Base-by-base conservation (phyloP, 2,113 vertebrate genomes). In the Rhinoderma darwinii region DNA sequence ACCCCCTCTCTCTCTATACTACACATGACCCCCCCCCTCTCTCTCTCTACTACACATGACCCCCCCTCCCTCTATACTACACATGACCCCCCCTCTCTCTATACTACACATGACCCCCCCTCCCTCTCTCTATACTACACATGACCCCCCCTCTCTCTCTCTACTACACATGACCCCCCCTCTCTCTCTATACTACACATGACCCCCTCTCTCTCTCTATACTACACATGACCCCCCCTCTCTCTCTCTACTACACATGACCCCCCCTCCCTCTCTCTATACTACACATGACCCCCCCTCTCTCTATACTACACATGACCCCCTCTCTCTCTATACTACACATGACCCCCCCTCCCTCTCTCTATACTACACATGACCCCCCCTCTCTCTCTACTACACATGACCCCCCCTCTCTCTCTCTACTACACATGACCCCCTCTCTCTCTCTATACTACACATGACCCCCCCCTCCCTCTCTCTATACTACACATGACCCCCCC, bases 221-320 rank as follows among this genome's bases (percentile, higher is more conserved):
- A 63, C 27, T 14, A 15, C 59, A 30, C 59, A 30, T 15, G n/a
- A 14, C 27, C 59, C 59, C 79, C 79, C 22, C n/a, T n/a, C 27
- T 10, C 22, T 25, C 37, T 10, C 82, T 11, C 12, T 50, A 20
- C 61, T 9, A 27, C 27, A 44, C 22, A 2, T 22, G 32, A 1
- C 50, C n/a, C 41, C n/a, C n/a, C n/a, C n/a, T n/a, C 39, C 5
- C 22, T 14, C 32, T 12, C 25, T n/a, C 50, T 22, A 6, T 37
- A 63, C 25, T 27, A 3, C n/a, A 22, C 50, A 9, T 2, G 15
- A 39, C n/a, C 41, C 1, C 35, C 50, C 25, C 47, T 27, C 79
- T 17, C 75, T 86, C 84, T 83, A 15, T 76, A 61, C n/a, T 32
- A 82, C 88, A 89, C 89, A 85, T 72, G 74, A 82, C n/a, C 73